These are phyloP conservation scores for Melanotaenia nigrans DNA, from an alignment of 2,797 vertebrate species.

Conservation along the genomic window DNA sequence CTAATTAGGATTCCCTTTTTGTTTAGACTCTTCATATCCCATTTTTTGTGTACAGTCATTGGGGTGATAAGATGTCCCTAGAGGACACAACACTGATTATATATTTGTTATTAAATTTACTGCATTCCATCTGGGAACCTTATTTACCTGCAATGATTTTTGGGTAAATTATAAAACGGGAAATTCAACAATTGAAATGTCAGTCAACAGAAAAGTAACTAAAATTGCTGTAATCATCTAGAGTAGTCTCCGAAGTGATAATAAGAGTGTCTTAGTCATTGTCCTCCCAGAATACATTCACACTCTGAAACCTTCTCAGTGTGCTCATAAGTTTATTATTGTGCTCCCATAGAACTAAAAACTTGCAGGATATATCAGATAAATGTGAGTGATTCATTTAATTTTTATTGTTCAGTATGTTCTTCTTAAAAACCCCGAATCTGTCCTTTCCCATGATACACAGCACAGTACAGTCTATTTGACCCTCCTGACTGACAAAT, in stretches of 20 bases:
- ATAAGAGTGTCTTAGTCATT: constrained; percentile 1
- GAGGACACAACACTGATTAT: background rate
- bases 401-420: background rate
- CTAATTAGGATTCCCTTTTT: background rate
- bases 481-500: too few relatives aligned
- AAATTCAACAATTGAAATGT: too few relatives aligned
- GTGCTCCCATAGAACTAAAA: background rate
- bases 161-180: too few relatives aligned
- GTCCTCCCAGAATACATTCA: background rate
- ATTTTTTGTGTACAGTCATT: background rate
- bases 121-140: background rate
- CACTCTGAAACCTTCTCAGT: background rate
- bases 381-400: background rate
- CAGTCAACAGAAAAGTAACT: too few relatives aligned
- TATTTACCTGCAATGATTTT: background rate
- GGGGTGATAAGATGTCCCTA: background rate
- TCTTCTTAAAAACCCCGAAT: background rate
- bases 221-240: too few relatives aligned
- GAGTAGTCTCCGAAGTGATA: background rate
- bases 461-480: too few relatives aligned
- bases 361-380: background rate
- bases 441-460: background rate
- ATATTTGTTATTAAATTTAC: background rate
- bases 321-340: background rate
- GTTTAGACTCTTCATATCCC: background rate